phyloP scores from a whole-genome alignment of 2,113 vertebrate genomes.

The Neogale vison region DNA sequence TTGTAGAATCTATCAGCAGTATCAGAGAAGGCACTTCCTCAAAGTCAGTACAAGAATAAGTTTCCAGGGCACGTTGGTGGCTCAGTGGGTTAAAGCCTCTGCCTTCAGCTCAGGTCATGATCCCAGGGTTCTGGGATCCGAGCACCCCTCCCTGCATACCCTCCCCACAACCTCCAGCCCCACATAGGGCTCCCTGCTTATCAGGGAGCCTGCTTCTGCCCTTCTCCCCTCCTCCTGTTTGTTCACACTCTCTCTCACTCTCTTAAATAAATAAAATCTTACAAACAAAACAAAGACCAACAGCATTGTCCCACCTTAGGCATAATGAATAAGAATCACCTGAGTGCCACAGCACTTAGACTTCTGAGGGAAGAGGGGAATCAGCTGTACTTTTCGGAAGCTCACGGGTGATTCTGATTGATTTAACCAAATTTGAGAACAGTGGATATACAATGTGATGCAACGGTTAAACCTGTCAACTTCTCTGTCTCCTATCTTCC shows the following conservation, averaged over 20 bases:
- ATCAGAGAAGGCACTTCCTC: neutral
- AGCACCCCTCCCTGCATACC: no score
- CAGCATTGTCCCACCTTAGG: neutral
- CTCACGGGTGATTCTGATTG: neutral
- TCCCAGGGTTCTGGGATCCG: no score
- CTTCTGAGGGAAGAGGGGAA: neutral
- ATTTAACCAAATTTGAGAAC: neutral
- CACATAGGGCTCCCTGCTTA: no score
- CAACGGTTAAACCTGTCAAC: neutral
- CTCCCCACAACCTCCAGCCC: no score
- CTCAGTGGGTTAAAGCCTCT: no score
- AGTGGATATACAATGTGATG: neutral
- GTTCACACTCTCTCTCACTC: no score
- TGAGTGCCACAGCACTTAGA: neutral
- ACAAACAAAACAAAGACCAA: neutral
- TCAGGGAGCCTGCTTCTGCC: no score
- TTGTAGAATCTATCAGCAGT: neutral
- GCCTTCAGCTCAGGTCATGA: no score
- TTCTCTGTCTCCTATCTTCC: neutral
- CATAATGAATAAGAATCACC: neutral
- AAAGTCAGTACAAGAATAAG: slow-evolving; percentile 35
- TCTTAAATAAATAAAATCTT: no score
- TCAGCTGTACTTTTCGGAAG: neutral
- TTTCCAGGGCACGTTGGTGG: neutral
- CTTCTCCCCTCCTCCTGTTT: no score